phyloP scores from a whole-genome alignment of 2,888 invertebrate species.

The Eulithis testata region DNA sequence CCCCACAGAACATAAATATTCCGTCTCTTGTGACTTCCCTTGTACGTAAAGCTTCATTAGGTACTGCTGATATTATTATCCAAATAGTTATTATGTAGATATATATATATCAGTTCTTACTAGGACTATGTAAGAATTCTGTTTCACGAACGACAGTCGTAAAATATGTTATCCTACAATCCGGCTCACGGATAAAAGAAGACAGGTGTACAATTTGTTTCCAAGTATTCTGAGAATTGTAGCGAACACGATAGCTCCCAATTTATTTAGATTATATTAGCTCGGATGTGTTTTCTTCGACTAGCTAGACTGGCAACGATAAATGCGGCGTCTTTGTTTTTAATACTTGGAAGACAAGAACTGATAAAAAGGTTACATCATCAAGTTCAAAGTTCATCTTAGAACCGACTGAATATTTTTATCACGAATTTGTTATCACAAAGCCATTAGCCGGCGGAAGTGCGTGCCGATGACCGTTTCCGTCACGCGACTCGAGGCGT shows the following conservation, averaged over 20 bases:
- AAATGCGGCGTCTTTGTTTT: too few relatives aligned
- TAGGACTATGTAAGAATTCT: background rate
- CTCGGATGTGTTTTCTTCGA: background rate
- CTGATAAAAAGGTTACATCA: constrained; percentile 1
- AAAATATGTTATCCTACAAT: constrained; percentile 10
- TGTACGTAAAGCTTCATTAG: too few relatives aligned
- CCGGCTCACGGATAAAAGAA: constrained; percentile 3
- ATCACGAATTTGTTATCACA: constrained; percentile 42
- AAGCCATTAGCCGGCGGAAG: constrained; percentile 52
- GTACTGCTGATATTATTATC: too few relatives aligned
- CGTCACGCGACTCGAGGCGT: constrained; percentile 28
- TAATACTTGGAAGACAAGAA: background rate
- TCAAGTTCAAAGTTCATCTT: constrained; percentile 20
- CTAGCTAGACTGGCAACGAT: too few relatives aligned
- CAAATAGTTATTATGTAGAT: too few relatives aligned
- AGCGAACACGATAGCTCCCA: background rate
- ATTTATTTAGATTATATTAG: background rate
- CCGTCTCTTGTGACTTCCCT: too few relatives aligned
- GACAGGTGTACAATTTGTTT: constrained; percentile 17
- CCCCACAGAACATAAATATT: too few relatives aligned
- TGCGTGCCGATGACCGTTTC: constrained; percentile 39
- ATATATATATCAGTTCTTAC: too few relatives aligned
- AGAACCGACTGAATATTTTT: constrained; percentile 20
- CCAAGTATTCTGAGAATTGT: constrained; percentile 17
- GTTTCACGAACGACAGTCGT: constrained; percentile 18